phyloP scores from a whole-genome alignment of 2,888 invertebrate species.

The Hofmannophila pseudospretella region DNA sequence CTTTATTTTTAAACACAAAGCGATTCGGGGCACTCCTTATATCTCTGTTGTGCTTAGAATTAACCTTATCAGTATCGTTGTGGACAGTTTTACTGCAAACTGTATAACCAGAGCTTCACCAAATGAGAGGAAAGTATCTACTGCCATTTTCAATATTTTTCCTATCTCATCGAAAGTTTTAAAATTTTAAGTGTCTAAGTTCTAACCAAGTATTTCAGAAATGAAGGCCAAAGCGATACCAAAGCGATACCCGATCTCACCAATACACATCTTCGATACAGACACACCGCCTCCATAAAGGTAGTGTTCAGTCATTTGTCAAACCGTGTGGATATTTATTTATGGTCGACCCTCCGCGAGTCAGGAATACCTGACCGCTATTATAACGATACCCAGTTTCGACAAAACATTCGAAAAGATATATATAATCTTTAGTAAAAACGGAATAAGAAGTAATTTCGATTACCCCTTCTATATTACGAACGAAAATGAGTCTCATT shows the following conservation, averaged over 20 bases:
- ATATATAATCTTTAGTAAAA: background rate
- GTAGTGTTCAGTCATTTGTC: constrained; percentile 72
- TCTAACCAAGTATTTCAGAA: too few species aligned
- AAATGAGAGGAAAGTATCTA: too few species aligned
- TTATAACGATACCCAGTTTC: constrained; percentile 16
- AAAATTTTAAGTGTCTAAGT: too few species aligned
- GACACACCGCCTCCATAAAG: constrained; percentile 57
- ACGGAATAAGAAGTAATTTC: background rate
- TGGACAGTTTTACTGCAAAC: too few species aligned
- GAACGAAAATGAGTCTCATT: background rate
- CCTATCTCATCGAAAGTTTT: too few species aligned
- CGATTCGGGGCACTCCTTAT: too few species aligned
- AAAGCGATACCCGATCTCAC: constrained; percentile 14
- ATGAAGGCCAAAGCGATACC: constrained; percentile 8
- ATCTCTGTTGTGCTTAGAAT: too few species aligned
- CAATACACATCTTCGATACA: constrained; percentile 28
- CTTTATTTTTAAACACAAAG: too few species aligned
- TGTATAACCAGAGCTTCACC: too few species aligned
- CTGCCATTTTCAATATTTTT: too few species aligned
- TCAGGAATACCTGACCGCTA: constrained; percentile 50
- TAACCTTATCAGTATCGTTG: too few species aligned
- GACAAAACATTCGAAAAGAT: background rate
- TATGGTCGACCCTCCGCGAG: constrained; percentile 68
- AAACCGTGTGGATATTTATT: constrained; percentile 68
- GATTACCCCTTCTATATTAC: background rate